Percentiles rank a stretch among this genome's conserved stretches.
These are phyloP conservation scores for Amaurobius ferox DNA, from an alignment of 2,888 invertebrate genomes.

Conservation along the genomic window DNA sequence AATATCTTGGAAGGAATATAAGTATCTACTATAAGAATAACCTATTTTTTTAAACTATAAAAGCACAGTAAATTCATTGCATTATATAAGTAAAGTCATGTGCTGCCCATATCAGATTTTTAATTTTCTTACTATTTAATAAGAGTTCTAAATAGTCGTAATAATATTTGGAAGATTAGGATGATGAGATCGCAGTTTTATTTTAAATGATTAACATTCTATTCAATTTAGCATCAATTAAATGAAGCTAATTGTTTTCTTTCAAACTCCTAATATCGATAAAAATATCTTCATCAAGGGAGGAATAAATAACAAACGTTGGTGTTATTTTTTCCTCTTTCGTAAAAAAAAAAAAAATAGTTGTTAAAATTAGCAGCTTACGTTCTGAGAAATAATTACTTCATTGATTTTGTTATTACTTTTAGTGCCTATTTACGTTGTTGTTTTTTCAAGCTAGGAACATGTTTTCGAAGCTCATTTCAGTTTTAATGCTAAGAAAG, in stretches of 20 bases:
- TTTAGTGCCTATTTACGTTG: not conserved
- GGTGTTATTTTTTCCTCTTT: not conserved
- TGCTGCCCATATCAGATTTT: too few species aligned
- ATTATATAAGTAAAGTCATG: too few species aligned
- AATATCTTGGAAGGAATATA: too few species aligned
- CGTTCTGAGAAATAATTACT: not conserved
- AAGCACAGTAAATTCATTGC: too few species aligned
- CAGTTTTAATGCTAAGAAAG: not conserved
- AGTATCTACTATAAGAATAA: too few species aligned
- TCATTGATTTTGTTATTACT: not conserved
- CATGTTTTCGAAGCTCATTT: too few species aligned
- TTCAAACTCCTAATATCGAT: not conserved
- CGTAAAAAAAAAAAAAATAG: not conserved
- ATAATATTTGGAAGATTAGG: not conserved
- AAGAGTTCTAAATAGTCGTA: not conserved
- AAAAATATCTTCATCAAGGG: not conserved
- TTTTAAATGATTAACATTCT: slow-evolving; percentile 9
- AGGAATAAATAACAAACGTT: not conserved
- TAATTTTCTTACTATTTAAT: too few species aligned
- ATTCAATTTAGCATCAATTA: slow-evolving; percentile 11
- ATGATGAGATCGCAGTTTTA: not conserved
- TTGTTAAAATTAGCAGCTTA: slow-evolving; percentile 18
- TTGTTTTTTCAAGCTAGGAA: too few species aligned
- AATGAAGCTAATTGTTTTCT: not conserved
- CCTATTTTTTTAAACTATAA: too few species aligned